Conservation (phyloP, 2,113 vertebrate genomes). For the Emberiza fucata region DNA sequence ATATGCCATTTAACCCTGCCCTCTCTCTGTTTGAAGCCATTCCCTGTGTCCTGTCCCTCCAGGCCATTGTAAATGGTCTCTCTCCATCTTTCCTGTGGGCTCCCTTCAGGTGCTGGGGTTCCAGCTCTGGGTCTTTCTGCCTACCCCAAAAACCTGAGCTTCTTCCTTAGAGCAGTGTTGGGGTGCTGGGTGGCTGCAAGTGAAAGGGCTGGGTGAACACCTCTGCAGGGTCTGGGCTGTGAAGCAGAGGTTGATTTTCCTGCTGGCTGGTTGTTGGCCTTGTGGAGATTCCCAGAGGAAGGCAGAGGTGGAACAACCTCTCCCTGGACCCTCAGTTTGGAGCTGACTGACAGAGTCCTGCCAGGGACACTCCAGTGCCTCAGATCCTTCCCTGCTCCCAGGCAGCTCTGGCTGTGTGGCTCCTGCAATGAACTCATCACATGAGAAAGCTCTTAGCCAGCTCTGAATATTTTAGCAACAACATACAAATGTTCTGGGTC, state of each 20-base stretch:
- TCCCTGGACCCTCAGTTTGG: neutral
- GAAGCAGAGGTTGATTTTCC: neutral
- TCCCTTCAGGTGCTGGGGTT: neutral
- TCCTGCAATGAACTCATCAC: neutral
- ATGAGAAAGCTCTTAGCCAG: neutral
- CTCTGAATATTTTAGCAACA: slow-evolving; percentile 20
- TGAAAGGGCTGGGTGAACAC: neutral
- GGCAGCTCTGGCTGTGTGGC: neutral
- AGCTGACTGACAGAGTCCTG: neutral
- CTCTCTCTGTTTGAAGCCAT: neutral
- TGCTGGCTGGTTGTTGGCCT: neutral
- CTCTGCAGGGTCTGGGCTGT: neutral
- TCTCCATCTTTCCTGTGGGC: neutral
- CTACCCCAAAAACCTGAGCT: neutral
- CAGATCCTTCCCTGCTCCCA: neutral
- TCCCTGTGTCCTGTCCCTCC: neutral
- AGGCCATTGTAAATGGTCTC: neutral
- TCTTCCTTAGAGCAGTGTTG: neutral
- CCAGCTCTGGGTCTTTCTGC: neutral
- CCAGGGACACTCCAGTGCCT: neutral
- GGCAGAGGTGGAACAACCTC: neutral
- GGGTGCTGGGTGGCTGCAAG: neutral
- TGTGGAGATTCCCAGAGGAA: neutral
- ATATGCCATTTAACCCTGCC: neutral
- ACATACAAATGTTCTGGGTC: neutral